Percentiles rank a stretch among this genome's conserved stretches.
Evolutionary conservation across 2,888 invertebrate genomes (phyloP).

Genomic region (Pristionchus japonicus): DNA sequence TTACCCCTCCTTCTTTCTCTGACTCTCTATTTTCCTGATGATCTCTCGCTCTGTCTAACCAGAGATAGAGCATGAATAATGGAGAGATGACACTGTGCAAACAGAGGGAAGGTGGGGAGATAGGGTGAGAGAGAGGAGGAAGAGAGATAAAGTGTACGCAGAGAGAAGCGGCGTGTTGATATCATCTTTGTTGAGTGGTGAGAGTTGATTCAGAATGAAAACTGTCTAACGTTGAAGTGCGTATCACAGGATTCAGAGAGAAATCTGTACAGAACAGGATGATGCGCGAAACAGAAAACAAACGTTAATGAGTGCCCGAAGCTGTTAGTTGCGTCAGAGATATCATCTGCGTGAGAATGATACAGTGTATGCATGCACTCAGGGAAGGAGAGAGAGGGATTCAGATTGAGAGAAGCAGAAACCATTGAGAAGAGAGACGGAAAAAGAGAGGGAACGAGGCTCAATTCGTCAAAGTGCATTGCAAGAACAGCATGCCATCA

Average conservation of each 20-base stretch:
- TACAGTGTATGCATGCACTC: no score
- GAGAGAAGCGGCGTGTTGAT: not conserved
- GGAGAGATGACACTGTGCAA: not conserved
- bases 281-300: no score
- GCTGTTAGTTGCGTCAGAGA: no score
- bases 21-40: not conserved
- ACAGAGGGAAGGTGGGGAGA: not conserved
- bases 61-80: not conserved
- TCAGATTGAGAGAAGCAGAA: no score
- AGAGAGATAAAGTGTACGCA: not conserved
- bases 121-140: not conserved
- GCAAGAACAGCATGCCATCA: not conserved
- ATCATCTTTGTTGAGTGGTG: not conserved
- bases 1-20: not conserved
- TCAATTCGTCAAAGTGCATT: not conserved
- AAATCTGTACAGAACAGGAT: no score
- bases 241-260: no score
- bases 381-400: no score
- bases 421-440: no score
- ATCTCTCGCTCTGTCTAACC: not conserved
- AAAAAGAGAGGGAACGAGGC: not conserved
- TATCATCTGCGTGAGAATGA: no score
- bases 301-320: no score
- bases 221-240: no score
- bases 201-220: not conserved